Percentiles rank a stretch among this genome's conserved stretches.
Conservation (phyloP, 2,888 invertebrate species). For the Orthonevra nobilis region DNA sequence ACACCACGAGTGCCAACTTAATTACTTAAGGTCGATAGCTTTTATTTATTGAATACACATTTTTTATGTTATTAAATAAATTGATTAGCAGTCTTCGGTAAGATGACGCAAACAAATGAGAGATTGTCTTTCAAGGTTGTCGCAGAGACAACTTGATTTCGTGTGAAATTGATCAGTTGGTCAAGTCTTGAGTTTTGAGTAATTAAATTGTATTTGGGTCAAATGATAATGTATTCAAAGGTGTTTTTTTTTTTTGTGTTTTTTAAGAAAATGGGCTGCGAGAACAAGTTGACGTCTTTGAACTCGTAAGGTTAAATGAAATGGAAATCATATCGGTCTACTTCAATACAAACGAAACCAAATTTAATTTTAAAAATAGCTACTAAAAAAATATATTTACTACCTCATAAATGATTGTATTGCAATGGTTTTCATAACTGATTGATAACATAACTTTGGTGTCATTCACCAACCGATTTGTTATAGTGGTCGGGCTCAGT, state of each 20-base stretch:
- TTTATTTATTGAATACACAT: background rate
- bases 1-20: constrained; percentile 9
- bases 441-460: too few species aligned
- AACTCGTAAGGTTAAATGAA: constrained; percentile 7
- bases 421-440: too few species aligned
- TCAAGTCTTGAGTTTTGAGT: background rate
- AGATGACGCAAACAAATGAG: too few species aligned
- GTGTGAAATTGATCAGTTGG: background rate
- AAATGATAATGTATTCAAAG: background rate
- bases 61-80: too few species aligned
- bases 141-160: background rate
- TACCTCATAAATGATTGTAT: too few species aligned
- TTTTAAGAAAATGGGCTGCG: too few species aligned
- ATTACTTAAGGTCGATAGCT: constrained; percentile 58
- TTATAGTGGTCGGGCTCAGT: too few species aligned
- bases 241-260: constrained; percentile 1
- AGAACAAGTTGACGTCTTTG: constrained; percentile 31
- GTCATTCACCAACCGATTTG: too few species aligned
- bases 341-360: too few species aligned
- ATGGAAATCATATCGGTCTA: too few species aligned
- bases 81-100: constrained; percentile 2
- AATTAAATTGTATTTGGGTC: constrained; percentile 30
- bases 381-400: background rate
- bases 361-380: too few species aligned
- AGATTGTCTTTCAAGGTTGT: constrained; percentile 46